Evolutionary conservation across 2,888 invertebrate genomes (phyloP).

Genomic region (Dryobotodes eremita): DNA sequence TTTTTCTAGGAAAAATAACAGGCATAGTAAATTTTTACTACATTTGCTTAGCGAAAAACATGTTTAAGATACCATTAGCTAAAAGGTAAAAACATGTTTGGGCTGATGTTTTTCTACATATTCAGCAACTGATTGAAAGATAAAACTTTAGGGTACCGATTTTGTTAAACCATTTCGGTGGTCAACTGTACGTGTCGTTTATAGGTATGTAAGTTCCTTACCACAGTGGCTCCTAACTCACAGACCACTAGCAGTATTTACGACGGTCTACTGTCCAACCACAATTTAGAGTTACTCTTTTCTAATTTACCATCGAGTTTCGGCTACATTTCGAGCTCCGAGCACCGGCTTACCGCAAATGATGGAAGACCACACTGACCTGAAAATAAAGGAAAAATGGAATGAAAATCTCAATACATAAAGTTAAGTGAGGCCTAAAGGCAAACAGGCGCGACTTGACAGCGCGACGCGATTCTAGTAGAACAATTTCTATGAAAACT

Average conservation of each 20-base stretch:
- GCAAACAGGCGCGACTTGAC: no score
- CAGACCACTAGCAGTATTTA: constrained; percentile 17
- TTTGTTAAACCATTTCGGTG: background rate
- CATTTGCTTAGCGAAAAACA: no score
- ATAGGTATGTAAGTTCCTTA: background rate
- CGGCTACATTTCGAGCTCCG: background rate
- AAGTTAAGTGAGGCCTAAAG: no score
- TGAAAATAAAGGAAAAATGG: constrained; percentile 25
- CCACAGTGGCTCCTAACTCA: constrained; percentile 18
- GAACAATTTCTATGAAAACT: no score
- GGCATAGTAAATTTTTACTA: no score
- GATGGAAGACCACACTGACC: constrained; percentile 30
- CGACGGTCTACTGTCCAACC: constrained; percentile 8
- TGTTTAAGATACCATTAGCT: no score
- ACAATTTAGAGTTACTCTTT: constrained; percentile 34
- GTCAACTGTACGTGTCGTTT: background rate
- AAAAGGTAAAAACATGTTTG: no score
- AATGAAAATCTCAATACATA: background rate
- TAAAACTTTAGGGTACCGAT: background rate
- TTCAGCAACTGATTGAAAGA: no score
- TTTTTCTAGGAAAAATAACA: no score
- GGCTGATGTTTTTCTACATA: no score
- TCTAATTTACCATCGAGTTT: constrained; percentile 16
- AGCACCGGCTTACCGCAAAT: constrained; percentile 5
- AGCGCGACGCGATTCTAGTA: no score